Conservation (phyloP, 2,113 vertebrate genomes). For the Lampris megalopsis region DNA sequence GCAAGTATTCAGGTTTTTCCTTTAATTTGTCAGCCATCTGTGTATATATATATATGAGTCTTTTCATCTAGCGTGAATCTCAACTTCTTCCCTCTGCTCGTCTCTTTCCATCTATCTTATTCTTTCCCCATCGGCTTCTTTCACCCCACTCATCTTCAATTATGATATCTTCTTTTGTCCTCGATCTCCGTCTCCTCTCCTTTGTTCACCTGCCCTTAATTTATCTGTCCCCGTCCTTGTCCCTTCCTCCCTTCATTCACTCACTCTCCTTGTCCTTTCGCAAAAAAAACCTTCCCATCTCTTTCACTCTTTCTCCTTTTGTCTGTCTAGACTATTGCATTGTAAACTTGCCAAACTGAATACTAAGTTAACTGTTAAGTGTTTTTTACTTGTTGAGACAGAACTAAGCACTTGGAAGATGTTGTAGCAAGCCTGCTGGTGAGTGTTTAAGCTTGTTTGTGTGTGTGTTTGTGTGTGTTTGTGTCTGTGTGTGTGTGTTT, state of each 20-base stretch:
- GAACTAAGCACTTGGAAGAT: conserved; percentile 40
- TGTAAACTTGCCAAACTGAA: conserved; percentile 30
- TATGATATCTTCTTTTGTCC: conserved; percentile 19
- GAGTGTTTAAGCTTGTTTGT: conserved; percentile 29
- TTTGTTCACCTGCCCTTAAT: not conserved
- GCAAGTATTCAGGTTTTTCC: too few relatives aligned
- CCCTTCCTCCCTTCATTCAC: conserved; percentile 11
- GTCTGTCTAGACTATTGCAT: conserved; percentile 6
- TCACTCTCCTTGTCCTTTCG: not conserved
- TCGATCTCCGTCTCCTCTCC: not conserved
- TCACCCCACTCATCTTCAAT: not conserved
- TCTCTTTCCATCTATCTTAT: not conserved
- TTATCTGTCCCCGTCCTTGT: not conserved
- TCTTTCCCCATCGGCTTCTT: not conserved
- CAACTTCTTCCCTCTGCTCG: not conserved
- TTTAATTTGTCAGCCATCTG: too few relatives aligned
- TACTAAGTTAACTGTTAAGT: conserved; percentile 26
- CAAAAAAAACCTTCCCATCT: conserved; percentile 10
- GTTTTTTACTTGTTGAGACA: conserved; percentile 40
- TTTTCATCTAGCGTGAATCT: not conserved
- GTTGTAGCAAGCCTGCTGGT: not conserved
- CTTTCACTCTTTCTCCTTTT: conserved; percentile 8
- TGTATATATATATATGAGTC: too few relatives aligned
- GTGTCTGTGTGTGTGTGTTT: conserved; percentile 29
- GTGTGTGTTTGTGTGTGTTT: conserved; percentile 15